Base-by-base conservation (phyloP, 2,797 vertebrate species). In the Argentina silus region DNA sequence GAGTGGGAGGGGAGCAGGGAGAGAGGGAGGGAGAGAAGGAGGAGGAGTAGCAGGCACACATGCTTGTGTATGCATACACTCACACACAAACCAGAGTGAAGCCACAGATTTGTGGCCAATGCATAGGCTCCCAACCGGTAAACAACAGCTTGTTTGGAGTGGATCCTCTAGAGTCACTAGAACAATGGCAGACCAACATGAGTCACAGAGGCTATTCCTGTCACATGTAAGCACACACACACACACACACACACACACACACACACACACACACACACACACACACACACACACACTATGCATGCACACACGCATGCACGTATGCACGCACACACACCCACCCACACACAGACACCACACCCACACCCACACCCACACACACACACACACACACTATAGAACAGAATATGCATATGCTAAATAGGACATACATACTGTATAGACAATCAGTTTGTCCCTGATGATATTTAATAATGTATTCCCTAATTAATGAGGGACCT, bases 31-130 rank as follows among this genome's bases (percentile, higher is more conserved):
- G 69, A 75, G 69, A 63, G 67, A 64, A 73, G 57, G 80, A 72
- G 78, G 80, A 78, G 87, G 57, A 67, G 44, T 73, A 66, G 64
- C 75, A 85, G 67, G 78, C 74, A 75, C 64, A 27, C 82, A 84
- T 59, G 42, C 48, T 80, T 77, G 23, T 69, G 69, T 77, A 59
- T 79, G 60, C 42, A 68, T 72, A 70, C 70, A 65, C 48, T 62
- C 66, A 70, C 70, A 56, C 47, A 12, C 10, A 74, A 64, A 73
- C 61, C 66, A 45, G 36, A 57, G 42, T 7, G 21, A 59, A 57
- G 60, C 21, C 21, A 17, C 17, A 17, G 7, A 45, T 74, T 80
- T 66, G 17, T 45, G 75, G 74, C 21, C 57, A 71, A 70, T 60
- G 19, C 3, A 67, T 50, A 15, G 7, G 56, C 63, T 50, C 15